Evolutionary conservation across 2,797 vertebrate genomes (phyloP).

Genomic region (Bufotes viridis): DNA sequence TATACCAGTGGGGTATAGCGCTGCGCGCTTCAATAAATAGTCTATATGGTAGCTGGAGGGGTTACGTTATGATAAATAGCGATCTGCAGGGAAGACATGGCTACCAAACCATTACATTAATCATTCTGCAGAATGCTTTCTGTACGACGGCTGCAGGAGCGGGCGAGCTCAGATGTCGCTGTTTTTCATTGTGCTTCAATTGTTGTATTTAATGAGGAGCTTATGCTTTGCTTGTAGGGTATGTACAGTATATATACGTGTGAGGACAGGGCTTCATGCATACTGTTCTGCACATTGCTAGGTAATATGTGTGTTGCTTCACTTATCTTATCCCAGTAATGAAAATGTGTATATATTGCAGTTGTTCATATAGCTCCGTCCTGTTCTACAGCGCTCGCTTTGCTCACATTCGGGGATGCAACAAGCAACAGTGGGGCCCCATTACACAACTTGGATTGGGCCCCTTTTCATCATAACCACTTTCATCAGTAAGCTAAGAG

Average conservation of each 20-base stretch:
- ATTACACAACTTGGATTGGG: too few species aligned
- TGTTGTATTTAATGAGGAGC: constrained; percentile 36
- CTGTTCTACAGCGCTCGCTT: too few species aligned
- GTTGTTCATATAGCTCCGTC: too few species aligned
- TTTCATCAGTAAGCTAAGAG: too few species aligned
- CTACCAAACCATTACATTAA: constrained; percentile 8
- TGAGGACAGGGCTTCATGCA: background rate
- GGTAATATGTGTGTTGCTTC: background rate
- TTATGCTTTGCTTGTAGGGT: background rate
- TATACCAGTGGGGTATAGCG: too few species aligned
- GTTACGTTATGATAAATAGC: constrained; percentile 19
- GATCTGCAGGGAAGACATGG: background rate
- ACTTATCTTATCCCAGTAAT: background rate
- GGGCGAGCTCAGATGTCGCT: background rate
- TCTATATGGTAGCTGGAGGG: background rate
- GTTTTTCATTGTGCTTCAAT: constrained; percentile 24
- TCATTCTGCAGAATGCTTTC: background rate
- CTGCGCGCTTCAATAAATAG: background rate
- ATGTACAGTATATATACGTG: background rate
- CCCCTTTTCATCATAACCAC: too few species aligned
- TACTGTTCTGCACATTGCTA: background rate
- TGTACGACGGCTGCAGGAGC: background rate
- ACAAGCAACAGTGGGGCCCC: too few species aligned
- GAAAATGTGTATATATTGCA: background rate
- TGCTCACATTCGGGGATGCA: too few species aligned